Percentiles rank a stretch among this genome's conserved stretches.
These are phyloP conservation scores for Epinephelus awoara DNA, from an alignment of 2,797 vertebrate species.

Conservation along the genomic window DNA sequence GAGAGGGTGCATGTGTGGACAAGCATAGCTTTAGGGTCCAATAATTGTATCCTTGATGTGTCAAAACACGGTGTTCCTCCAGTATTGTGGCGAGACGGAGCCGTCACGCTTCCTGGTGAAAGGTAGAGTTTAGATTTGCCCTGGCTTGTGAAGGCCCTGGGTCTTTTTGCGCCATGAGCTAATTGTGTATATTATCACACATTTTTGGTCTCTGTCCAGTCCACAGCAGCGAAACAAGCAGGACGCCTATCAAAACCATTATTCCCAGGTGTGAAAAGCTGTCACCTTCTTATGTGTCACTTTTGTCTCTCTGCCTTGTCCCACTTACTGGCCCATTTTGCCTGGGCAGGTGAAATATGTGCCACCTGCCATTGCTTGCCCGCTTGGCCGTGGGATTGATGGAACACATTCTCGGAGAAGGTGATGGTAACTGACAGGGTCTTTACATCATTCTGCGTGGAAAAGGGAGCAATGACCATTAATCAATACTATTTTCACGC, in stretches of 20 bases:
- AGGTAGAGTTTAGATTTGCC: slow-evolving; percentile 80
- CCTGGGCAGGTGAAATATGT: slow-evolving; percentile 93
- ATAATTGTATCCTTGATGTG: slow-evolving; percentile 97
- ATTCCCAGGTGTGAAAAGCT: slow-evolving; percentile 98
- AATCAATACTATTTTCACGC: slow-evolving; percentile 81
- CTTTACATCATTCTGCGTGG: slow-evolving; percentile 82
- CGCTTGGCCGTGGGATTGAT: slow-evolving; percentile 88
- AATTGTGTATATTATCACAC: slow-evolving; percentile 86
- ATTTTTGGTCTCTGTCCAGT: slow-evolving; percentile 75
- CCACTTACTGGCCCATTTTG: slow-evolving; percentile 91
- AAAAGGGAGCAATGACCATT: slow-evolving; percentile 77
- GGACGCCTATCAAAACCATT: slow-evolving; percentile 96
- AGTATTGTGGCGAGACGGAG: slow-evolving; percentile 58
- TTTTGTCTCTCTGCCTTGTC: slow-evolving; percentile 84
- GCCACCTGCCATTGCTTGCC: slow-evolving; percentile 91
- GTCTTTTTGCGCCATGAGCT: slow-evolving; percentile 77
- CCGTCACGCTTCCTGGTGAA: slow-evolving; percentile 67
- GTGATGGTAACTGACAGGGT: slow-evolving; percentile 87
- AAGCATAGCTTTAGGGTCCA: slow-evolving; percentile 91
- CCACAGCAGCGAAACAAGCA: slow-evolving; percentile 81
- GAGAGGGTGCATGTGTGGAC: slow-evolving; percentile 93
- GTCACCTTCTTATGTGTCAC: slow-evolving; percentile 95
- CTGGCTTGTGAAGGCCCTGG: slow-evolving; percentile 74
- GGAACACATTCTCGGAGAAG: slow-evolving; percentile 83
- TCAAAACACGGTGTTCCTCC: slow-evolving; percentile 85